These are phyloP conservation scores for Drosophila mettleri DNA, from an alignment of 2,888 invertebrate species.

Conservation along the genomic window DNA sequence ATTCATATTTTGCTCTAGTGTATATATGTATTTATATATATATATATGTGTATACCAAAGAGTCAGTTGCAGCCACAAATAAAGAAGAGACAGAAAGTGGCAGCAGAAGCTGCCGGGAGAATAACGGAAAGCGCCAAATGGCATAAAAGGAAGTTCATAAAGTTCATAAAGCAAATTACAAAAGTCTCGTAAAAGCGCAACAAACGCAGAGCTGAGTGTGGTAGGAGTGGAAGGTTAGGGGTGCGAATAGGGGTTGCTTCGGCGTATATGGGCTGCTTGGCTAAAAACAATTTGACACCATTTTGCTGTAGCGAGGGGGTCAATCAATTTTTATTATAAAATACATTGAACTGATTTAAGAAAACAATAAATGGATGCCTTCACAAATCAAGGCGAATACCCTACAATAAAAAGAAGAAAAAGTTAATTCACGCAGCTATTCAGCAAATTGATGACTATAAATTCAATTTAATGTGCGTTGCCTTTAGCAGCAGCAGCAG, in stretches of 20 bases:
- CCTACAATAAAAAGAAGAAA: conserved; percentile 52
- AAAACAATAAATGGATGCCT: conserved; percentile 73
- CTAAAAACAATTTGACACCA: conserved; percentile 60
- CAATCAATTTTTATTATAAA: conserved; percentile 79
- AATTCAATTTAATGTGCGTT: conserved; percentile 82
- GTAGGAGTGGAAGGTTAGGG: not conserved
- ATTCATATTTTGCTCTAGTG: too few relatives aligned
- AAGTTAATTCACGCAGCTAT: conserved; percentile 80
- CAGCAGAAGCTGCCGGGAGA: conserved; percentile 4
- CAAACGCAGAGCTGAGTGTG: conserved; percentile 27
- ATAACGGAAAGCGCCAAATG: conserved; percentile 42
- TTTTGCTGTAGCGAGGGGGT: conserved; percentile 39
- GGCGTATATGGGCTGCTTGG: not conserved
- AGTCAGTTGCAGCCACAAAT: conserved; percentile 46
- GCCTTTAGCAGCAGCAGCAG: conserved; percentile 51
- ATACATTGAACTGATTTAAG: conserved; percentile 75
- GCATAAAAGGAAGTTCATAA: conserved; percentile 69
- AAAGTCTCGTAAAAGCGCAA: conserved; percentile 73
- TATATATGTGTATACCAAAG: not conserved
- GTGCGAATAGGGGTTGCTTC: not conserved
- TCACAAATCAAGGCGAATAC: conserved; percentile 69
- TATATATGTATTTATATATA: not conserved
- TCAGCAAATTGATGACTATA: conserved; percentile 81
- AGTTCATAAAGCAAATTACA: conserved; percentile 79
- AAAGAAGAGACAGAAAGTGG: conserved; percentile 9